phyloP scores from a whole-genome alignment of 2,888 invertebrate genomes.

The Hartigia nigra region DNA sequence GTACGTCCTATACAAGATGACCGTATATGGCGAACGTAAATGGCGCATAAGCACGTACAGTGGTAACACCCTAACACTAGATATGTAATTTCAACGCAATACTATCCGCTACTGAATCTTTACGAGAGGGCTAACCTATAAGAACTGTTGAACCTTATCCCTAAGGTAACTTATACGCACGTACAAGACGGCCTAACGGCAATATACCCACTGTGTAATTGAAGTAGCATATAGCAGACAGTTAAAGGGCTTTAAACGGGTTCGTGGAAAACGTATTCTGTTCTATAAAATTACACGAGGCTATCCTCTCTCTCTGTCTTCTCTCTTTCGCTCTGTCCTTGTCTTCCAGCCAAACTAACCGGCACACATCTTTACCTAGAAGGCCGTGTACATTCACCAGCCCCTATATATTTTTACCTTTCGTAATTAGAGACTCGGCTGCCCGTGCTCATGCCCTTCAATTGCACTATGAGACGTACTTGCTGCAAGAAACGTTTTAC shows the following conservation, averaged over 20 bases:
- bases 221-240: constrained; percentile 41
- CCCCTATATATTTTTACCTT: not conserved
- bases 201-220: constrained; percentile 39
- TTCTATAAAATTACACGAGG: constrained; percentile 53
- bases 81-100: constrained; percentile 34
- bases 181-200: constrained; percentile 5
- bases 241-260: constrained; percentile 47
- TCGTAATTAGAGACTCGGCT: not conserved
- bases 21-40: not conserved
- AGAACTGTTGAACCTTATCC: constrained; percentile 21
- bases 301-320: constrained; percentile 14
- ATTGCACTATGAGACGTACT: not conserved
- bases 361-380: not conserved
- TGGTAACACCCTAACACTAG: not conserved
- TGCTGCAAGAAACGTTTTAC: not conserved
- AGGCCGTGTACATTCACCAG: not conserved
- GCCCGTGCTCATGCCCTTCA: not conserved
- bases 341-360: constrained; percentile 1
- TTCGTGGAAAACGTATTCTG: constrained; percentile 54
- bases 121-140: constrained; percentile 25
- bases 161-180: not conserved
- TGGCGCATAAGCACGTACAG: not conserved
- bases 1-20: not conserved
- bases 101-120: constrained; percentile 35
- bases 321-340: not conserved